phyloP scores from a whole-genome alignment of 2,797 vertebrate species.

The Lutjanus argentimaculatus region DNA sequence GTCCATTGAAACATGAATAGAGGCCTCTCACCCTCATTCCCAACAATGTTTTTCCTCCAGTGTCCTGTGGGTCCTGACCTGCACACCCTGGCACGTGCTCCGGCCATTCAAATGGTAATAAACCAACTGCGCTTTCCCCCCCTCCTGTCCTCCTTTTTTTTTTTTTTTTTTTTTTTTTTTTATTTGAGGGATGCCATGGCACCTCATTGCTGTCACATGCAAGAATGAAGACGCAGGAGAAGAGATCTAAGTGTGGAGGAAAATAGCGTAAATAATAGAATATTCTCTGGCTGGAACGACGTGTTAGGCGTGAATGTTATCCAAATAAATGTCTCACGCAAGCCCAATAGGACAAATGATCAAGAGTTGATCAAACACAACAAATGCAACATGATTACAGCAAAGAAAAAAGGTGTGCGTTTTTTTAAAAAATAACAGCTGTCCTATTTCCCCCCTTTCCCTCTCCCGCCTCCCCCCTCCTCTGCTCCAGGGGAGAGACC shows the following conservation, averaged over 20 bases:
- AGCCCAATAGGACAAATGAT: conserved; percentile 18
- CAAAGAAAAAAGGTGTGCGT: conserved; percentile 47
- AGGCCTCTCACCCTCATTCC: conserved; percentile 69
- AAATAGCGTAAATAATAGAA: not conserved
- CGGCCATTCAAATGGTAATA: conserved; percentile 79
- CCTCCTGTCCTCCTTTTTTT: conserved; percentile 17
- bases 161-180: conserved; percentile 12
- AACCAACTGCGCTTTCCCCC: conserved; percentile 57
- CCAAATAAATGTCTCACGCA: conserved; percentile 25
- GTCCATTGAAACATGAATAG: conserved; percentile 75
- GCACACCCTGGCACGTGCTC: conserved; percentile 73
- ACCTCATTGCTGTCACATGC: conserved; percentile 28
- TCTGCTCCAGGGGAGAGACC: conserved; percentile 78
- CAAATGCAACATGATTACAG: conserved; percentile 61
- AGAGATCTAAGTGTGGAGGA: not conserved
- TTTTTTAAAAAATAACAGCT: conserved; percentile 66
- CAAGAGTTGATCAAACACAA: conserved; percentile 39
- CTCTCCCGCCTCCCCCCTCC: conserved; percentile 50
- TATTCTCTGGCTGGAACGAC: conserved; percentile 18
- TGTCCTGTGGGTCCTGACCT: conserved; percentile 77
- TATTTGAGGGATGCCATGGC: conserved; percentile 27
- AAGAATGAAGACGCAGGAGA: not conserved
- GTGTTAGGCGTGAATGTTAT: conserved; percentile 8
- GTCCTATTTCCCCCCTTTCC: conserved; percentile 66
- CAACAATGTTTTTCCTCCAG: conserved; percentile 62